These are phyloP conservation scores for Leguminivora glycinivorella DNA, from an alignment of 1,140 invertebrate genomes.

Conservation along the genomic window DNA sequence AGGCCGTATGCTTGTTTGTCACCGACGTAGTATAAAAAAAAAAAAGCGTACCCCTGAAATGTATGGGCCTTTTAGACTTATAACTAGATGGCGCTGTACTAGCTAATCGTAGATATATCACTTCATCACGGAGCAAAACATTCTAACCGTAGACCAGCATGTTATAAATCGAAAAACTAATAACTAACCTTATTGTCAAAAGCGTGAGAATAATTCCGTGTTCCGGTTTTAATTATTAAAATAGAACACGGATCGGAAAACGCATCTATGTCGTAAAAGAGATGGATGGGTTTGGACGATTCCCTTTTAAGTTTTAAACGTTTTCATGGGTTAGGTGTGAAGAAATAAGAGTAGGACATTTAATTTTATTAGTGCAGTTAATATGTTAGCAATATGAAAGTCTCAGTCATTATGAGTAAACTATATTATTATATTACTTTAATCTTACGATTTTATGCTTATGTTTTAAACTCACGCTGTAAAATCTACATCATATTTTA, in stretches of 20 bases:
- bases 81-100: too few relatives aligned
- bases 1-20: too few relatives aligned
- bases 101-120: constrained; percentile 2
- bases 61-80: too few relatives aligned
- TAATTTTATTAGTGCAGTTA: neutral
- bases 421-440: too few relatives aligned
- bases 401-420: too few relatives aligned
- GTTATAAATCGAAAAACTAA: neutral
- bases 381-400: neutral
- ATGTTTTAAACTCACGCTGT: too few relatives aligned
- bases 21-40: too few relatives aligned
- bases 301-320: constrained; percentile 14
- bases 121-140: constrained; percentile 15
- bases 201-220: too few relatives aligned
- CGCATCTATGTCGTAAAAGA: constrained; percentile 21
- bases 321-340: neutral
- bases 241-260: neutral
- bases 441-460: too few relatives aligned
- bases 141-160: neutral
- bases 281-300: neutral
- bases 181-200: neutral
- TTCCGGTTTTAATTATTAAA: too few relatives aligned
- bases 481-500: too few relatives aligned
- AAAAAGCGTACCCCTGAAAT: too few relatives aligned
- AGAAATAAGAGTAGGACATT: neutral